These are phyloP conservation scores for Eptesicus fuscus DNA, from an alignment of 2,113 vertebrate genomes.

Conservation along the genomic window DNA sequence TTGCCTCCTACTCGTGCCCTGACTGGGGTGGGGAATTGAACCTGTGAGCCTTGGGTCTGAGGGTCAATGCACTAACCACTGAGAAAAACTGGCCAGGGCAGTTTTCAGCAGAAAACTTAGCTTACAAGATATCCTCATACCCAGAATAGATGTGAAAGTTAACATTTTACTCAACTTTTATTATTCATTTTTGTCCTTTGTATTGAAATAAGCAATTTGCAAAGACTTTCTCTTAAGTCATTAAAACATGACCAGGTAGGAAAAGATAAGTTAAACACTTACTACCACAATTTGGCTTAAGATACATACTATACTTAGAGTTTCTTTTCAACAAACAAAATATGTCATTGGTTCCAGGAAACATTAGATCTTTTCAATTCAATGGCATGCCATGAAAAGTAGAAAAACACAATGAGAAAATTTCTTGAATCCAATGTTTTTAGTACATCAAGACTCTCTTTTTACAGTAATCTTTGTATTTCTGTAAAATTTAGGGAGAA, in stretches of 20 bases:
- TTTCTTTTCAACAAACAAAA: slow-evolving; percentile 34
- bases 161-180: slow-evolving; percentile 30
- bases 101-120: slow-evolving; percentile 4
- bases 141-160: background rate
- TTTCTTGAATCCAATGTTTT: background rate
- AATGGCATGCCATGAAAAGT: background rate
- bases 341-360: background rate
- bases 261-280: background rate
- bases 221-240: slow-evolving; percentile 16
- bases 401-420: background rate
- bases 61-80: too few species aligned
- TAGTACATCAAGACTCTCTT: background rate
- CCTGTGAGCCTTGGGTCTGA: too few species aligned
- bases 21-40: too few species aligned
- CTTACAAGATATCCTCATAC: background rate
- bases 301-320: background rate
- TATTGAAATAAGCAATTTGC: background rate
- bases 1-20: too few species aligned
- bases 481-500: slow-evolving; percentile 5
- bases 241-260: slow-evolving; percentile 25
- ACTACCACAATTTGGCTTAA: background rate
- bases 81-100: too few species aligned
- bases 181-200: background rate
- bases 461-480: background rate
- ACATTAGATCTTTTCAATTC: background rate